Evolutionary conservation across 2,113 vertebrate species (phyloP).

Genomic region (Chloroceryle aenea): DNA sequence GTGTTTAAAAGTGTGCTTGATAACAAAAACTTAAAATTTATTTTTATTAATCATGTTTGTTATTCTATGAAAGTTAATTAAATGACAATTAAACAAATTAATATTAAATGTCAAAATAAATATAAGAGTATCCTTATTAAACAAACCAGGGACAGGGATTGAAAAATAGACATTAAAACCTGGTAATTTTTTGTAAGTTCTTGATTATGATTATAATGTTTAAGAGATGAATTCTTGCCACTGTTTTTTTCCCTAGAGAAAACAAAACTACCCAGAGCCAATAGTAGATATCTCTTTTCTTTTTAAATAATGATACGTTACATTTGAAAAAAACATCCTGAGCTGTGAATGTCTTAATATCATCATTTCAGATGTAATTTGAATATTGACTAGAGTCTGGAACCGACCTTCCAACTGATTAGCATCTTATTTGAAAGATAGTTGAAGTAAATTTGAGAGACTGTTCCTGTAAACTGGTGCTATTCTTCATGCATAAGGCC

Average conservation of each 20-base stretch:
- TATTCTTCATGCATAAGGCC: neutral
- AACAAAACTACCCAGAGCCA: neutral
- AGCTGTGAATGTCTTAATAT: neutral
- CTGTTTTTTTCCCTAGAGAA: neutral
- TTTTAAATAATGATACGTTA: neutral
- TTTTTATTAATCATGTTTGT: neutral
- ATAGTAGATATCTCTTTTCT: neutral
- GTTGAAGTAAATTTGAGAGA: neutral
- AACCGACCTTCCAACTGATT: slow-evolving; percentile 1
- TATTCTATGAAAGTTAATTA: neutral
- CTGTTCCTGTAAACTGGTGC: neutral
- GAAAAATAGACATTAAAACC: neutral
- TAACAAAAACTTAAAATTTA: neutral
- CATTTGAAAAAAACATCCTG: neutral
- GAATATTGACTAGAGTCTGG: neutral
- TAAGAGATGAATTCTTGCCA: neutral
- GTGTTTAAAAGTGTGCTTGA: neutral
- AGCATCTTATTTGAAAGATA: neutral
- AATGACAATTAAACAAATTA: neutral
- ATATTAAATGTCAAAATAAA: neutral
- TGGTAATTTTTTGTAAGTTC: neutral
- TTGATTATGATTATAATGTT: neutral
- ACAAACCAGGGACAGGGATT: neutral
- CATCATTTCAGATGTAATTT: neutral
- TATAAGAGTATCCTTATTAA: neutral